Percentiles rank a stretch among this genome's conserved stretches.
Evolutionary conservation across 2,888 invertebrate species (phyloP).

Genomic region (Drosophila paramelanica): DNA sequence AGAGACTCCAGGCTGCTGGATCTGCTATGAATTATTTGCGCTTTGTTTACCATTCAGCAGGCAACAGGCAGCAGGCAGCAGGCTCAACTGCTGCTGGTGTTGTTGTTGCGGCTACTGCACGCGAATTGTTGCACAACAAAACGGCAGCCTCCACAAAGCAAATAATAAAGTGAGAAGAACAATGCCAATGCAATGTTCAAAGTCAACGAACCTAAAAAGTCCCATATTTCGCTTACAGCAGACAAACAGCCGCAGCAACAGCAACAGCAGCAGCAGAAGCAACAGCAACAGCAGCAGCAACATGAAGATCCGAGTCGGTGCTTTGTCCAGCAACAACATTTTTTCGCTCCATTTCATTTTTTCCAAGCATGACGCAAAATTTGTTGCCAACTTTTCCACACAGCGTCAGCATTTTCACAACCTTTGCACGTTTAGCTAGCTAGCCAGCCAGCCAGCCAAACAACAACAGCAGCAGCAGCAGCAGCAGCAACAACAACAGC

Average conservation of each 20-base stretch:
- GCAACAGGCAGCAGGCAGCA: conserved; percentile 20
- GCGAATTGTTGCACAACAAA: conserved; percentile 67
- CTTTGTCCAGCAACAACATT: conserved; percentile 73
- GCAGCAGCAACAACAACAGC: conserved; percentile 31
- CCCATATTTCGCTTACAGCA: conserved; percentile 72
- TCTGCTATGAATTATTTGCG: conserved; percentile 76
- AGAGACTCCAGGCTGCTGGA: conserved; percentile 30
- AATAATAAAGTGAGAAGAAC: conserved; percentile 81
- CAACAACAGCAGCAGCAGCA: conserved; percentile 17
- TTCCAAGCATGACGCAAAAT: conserved; percentile 80
- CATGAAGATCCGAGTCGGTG: conserved; percentile 60
- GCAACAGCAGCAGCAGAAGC: conserved; percentile 13
- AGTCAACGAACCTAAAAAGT: conserved; percentile 80
- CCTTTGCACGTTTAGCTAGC: conserved; percentile 75
- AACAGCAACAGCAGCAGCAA: conserved; percentile 32
- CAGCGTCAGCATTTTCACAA: conserved; percentile 78
- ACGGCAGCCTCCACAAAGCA: conserved; percentile 70
- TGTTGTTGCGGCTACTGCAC: conserved; percentile 73
- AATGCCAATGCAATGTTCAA: conserved; percentile 80
- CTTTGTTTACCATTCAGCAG: conserved; percentile 65
- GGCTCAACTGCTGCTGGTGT: conserved; percentile 34
- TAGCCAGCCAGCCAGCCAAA: conserved; percentile 14
- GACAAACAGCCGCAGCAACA: conserved; percentile 55
- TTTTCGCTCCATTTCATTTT: conserved; percentile 81
- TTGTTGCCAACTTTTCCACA: conserved; percentile 78